Evolutionary conservation across 2,113 vertebrate species (phyloP), one percentile per base, ranked within the genome.

Genomic region (Ceyx margarethae): DNA sequence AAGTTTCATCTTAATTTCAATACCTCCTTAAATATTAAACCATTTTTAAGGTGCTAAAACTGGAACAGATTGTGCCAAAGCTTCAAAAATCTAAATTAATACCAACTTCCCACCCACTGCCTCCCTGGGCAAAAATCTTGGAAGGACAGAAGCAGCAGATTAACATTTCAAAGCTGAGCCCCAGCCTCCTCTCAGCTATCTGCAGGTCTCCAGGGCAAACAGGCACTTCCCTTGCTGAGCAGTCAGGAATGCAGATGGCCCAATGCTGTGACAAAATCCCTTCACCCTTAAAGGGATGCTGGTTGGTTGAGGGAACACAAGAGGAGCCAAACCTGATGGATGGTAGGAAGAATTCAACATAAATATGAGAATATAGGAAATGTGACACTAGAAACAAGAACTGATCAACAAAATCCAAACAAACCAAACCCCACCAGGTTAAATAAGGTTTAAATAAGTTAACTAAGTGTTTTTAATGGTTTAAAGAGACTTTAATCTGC

Each of bases 51-150:
- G 8, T 40, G 75, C 53, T 87, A 91, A 92, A 92, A 77, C 80
- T 73, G 75, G 53, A 85, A 92, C 92, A 94, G 94, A 94, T 94
- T 92, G 91, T 2, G 11, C 71, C 75, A 71, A 91, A 87, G 84
- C 94, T 95, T 83, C 71, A 65, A 84, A 94, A 94, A 66, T 79
- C 96, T 94, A 95, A 94, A 95, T 95, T 94, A 95, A 95, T 46
- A 93, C 77, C 81, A 65, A 35, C 86, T 73, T 92, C 86, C 90
- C 92, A 95, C 92, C 89, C 93, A 94, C 94, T 33, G 83, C 85
- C 89, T 94, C 86, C 81, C 80, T 79, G 57, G 84, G 89, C 86
- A 90, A 89, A 90, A 90, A 86, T 79, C 90, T 65, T 76, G 73
- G 92, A 93, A 81, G 94, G 93, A 31, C 80, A 88, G 90, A 87